Evolutionary conservation across 1,140 invertebrate genomes (phyloP), one percentile per base, ranked within the genome.

Genomic region (Lordiphosa collinella): DNA sequence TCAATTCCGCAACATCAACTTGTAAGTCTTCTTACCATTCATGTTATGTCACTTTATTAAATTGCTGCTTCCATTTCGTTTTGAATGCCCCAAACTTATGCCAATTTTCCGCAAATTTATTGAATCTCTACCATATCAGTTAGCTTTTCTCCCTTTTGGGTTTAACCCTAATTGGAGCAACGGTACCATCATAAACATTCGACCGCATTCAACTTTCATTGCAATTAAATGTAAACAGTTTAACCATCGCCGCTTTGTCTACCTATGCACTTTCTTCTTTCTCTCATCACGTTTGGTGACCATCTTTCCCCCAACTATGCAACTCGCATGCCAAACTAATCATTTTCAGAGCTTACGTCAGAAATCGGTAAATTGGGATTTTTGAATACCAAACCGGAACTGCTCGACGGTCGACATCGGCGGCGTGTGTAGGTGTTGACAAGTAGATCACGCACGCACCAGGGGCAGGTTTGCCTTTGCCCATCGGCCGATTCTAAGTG

Each of bases 361-460:
- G 25, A 9, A 50, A 56, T 47, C 40, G 44, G 49, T 32, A 2
- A 14, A 37, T 22, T 10, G 32, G 9, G 16, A 60, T 60, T 50
- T 44, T 41, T 36, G 43, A n/a, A 63, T 44, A 47, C 41, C 40
- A 18, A 68, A 59, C 64, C 64, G 62, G 64, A 68, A 65, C 63
- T 43, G 44, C 25, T 65, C 64, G 29, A 37, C 31, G 11, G n/a
- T n/a, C n/a, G n/a, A 1, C 2, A 18, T 4, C 18, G 18, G 3
- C 2, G 18, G 1, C 18, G 41, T 69, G 76, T 71, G 76, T 68
- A 76, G 76, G 66, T 82, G 71, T 80, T 76, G 76, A 80, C 71
- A 80, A 80, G 76, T 80, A 71, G 76, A 76, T 80, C 76, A 80
- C 76, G 78, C 82, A 64, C 74, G 78, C 82, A 64, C 74, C 46